Evolutionary conservation across 2,797 vertebrate genomes (phyloP).

Genomic region (Cynodonichthys magdalenae): DNA sequence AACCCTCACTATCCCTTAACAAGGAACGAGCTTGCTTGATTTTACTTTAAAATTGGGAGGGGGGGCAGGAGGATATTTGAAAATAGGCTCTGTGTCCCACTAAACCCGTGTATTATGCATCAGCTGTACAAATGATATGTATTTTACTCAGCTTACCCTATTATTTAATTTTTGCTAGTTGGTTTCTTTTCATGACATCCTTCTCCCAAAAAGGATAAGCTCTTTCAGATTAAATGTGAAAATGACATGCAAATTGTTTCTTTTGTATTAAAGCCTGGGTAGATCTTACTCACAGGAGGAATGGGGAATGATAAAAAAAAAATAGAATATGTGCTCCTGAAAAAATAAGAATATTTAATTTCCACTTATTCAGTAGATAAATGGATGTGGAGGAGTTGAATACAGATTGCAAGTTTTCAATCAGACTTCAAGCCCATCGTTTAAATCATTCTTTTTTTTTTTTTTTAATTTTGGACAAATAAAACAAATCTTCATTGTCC

Average conservation of each 20-base stretch:
- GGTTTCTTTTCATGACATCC: conserved; percentile 53
- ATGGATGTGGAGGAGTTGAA: conserved; percentile 41
- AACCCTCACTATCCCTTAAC: conserved; percentile 56
- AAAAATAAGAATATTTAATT: conserved; percentile 67
- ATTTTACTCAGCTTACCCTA: conserved; percentile 41
- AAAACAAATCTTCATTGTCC: too few relatives aligned
- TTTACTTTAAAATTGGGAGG: conserved; percentile 29
- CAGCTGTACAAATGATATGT: conserved; percentile 55
- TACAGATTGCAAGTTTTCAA: conserved; percentile 34
- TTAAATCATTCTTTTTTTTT: too few relatives aligned
- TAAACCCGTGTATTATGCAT: conserved; percentile 42
- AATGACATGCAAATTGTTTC: conserved; percentile 74
- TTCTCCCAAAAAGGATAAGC: conserved; percentile 53
- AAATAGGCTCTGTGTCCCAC: conserved; percentile 46
- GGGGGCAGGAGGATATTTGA: conserved; percentile 37
- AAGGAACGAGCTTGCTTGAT: conserved; percentile 39
- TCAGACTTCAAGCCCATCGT: conserved; percentile 3
- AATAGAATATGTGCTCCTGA: conserved; percentile 61
- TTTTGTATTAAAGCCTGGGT: conserved; percentile 67
- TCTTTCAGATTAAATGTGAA: conserved; percentile 68
- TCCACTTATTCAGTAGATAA: conserved; percentile 56
- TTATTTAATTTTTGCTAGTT: conserved; percentile 57
- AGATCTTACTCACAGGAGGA: conserved; percentile 56
- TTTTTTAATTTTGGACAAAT: too few relatives aligned
- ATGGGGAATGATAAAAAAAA: conserved; percentile 62